Base-by-base conservation (phyloP, 2,113 vertebrate species). In the Xenotilapia longispinis region DNA sequence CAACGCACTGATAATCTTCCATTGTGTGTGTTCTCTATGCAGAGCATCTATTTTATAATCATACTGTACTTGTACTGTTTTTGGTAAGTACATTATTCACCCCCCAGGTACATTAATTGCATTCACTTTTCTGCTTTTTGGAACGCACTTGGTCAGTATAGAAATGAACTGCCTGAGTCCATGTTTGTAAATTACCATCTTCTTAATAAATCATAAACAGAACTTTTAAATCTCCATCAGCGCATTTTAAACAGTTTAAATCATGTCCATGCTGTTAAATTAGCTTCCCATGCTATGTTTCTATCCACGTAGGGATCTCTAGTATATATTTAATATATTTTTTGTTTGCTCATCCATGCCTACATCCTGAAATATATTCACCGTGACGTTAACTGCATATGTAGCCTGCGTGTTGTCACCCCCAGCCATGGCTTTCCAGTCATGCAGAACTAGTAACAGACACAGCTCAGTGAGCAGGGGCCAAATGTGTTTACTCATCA, bases 401-500 rank as follows among this genome's bases (percentile, higher is more conserved):
- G 82, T 81, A 60, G 86, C 70, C 31, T 33, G 87, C 14, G 49
- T 58, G 68, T 42, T 79, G 83, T 90, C 81, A 85, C 89, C 88
- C 79, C 78, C 47, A 85, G 91, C 83, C 36, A 86, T 80, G 70
- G 84, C 28, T 90, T 87, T 83, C 31, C 87, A 90, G 28, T 92
- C 92, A 93, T 91, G 92, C 94, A 93, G 91, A 93, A 94, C 91
- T 87, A 78, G 91, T 80, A 84, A 82, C 75, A 36, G 88, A 70
- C 88, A 88, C 89, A 88, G 92, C 88, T 93, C 84, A 91, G 60
- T 90, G 91, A 94, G 78, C 85, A 60, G 14, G 58, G 81, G 73
- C 87, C 87, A 78, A 93, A 87, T 47, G 21, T 90, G 88, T 95
- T 95, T 91, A 93, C 90, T 93, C 89, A 86, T 92, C 91, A 90